Conservation (phyloP, 2,888 invertebrate genomes). For the Theretra japonica region DNA sequence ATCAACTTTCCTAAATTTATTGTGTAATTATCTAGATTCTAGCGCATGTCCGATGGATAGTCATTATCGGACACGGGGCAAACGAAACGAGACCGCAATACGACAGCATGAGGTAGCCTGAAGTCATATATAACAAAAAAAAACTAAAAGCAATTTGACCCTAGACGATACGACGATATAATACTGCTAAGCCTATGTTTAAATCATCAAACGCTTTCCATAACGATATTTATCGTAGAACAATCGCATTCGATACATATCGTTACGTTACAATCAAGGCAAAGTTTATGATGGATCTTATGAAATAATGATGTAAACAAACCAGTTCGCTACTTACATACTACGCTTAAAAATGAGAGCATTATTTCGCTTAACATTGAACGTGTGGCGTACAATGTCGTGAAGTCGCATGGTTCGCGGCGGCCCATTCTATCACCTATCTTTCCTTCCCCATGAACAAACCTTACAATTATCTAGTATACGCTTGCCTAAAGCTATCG, state of each 20-base stretch:
- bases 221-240: slow-evolving; percentile 34
- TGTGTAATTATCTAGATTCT: not conserved
- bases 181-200: slow-evolving; percentile 77
- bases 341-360: slow-evolving; percentile 53
- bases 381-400: slow-evolving; percentile 28
- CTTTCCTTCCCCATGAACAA: slow-evolving; percentile 36
- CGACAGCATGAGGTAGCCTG: slow-evolving; percentile 75
- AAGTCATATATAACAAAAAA: slow-evolving; percentile 51
- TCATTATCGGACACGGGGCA: slow-evolving; percentile 35
- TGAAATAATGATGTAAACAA: slow-evolving; percentile 14
- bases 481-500: slow-evolving; percentile 43
- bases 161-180: slow-evolving; percentile 64
- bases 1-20: slow-evolving; percentile 11
- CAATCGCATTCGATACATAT: slow-evolving; percentile 31
- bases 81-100: slow-evolving; percentile 48
- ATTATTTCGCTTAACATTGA: slow-evolving; percentile 44
- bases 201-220: slow-evolving; percentile 43
- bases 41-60: slow-evolving; percentile 23
- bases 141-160: slow-evolving; percentile 58
- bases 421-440: slow-evolving; percentile 44
- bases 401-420: slow-evolving; percentile 42
- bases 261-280: slow-evolving; percentile 27
- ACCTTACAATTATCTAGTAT: slow-evolving; percentile 44
- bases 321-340: slow-evolving; percentile 49
- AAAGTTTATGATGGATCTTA: slow-evolving; percentile 1